Conservation (phyloP, 2,888 invertebrate species). For the Callyntrura guangdongensis region DNA sequence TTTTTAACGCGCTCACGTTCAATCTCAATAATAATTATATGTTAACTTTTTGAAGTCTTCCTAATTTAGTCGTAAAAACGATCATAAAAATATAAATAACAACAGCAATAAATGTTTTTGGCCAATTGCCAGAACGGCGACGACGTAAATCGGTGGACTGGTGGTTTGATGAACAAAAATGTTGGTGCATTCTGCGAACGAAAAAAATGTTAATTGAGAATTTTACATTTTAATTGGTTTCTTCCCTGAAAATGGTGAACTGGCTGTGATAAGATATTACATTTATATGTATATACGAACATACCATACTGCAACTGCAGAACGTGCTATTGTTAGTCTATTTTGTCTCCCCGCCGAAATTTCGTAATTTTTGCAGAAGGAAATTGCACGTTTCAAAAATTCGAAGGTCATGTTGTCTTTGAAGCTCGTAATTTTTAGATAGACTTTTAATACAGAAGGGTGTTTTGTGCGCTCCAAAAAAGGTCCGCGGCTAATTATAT, state of each 20-base stretch:
- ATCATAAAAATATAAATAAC: conserved; percentile 5
- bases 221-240: conserved; percentile 62
- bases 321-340: conserved; percentile 6
- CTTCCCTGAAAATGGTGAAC: neutral
- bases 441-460: conserved; percentile 15
- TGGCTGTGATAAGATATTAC: conserved; percentile 1
- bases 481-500: conserved; percentile 59
- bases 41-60: neutral
- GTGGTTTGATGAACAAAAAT: conserved; percentile 10
- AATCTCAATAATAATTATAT: neutral
- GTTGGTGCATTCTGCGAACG: too few relatives aligned
- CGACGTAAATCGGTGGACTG: neutral
- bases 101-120: conserved; percentile 14
- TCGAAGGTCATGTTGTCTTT: conserved; percentile 21
- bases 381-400: conserved; percentile 30
- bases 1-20: neutral
- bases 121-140: neutral
- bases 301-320: too few relatives aligned
- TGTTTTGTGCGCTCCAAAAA: conserved; percentile 55
- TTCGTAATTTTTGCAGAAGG: conserved; percentile 24
- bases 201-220: conserved; percentile 54
- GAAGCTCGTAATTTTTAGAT: neutral
- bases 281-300: too few relatives aligned
- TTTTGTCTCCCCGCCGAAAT: conserved; percentile 31
- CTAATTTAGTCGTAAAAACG: conserved; percentile 22